Evolutionary conservation across 2,888 invertebrate species (phyloP), one percentile per base, ranked within the genome.

Genomic region (Drosophila picticornis): DNA sequence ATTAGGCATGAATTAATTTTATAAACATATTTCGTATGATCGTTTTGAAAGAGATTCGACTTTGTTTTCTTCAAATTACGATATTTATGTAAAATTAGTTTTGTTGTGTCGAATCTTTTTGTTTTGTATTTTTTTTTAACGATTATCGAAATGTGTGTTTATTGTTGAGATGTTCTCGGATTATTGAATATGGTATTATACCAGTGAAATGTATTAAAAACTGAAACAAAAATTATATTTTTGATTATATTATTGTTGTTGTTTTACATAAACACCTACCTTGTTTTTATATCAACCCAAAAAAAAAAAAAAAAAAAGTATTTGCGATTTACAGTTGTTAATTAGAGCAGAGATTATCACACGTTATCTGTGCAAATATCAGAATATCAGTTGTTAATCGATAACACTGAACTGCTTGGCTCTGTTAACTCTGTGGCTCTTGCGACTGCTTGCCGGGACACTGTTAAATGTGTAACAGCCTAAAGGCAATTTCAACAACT

Each of bases 201-300:
- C 67, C 68, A 68, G 58, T 68, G 70, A 70, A 57, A 69, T 50
- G 71, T 70, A 70, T 71, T 65, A 66, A 62, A 68, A 59, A 66
- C 36, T 38, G 75, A 67, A 67, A 59, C n/a, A 43, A 50, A 68
- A 61, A 27, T 59, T 53, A 46, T 40, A 51, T 58, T 53, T 50
- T 58, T 68, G 29, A 57, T 56, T 68, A 68, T 52, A 52, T 59
- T 38, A 48, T 64, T 60, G 60, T 64, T 64, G 64, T 31, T 50
- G 46, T 60, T 32, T 56, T 56, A 34, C 29, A n/a, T 48, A 16
- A 13, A 60, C 51, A 50, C 34, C 27, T 7, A 22, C 16, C 36
- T 38, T 36, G 52, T 51, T n/a, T 36, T 60, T 38, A 59, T 55
- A 55, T 38, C 36, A 56, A 29, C 36, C 0, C 29, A 27, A 29